Conservation (phyloP, 2,888 invertebrate genomes). For the Chorisops tibialis region DNA sequence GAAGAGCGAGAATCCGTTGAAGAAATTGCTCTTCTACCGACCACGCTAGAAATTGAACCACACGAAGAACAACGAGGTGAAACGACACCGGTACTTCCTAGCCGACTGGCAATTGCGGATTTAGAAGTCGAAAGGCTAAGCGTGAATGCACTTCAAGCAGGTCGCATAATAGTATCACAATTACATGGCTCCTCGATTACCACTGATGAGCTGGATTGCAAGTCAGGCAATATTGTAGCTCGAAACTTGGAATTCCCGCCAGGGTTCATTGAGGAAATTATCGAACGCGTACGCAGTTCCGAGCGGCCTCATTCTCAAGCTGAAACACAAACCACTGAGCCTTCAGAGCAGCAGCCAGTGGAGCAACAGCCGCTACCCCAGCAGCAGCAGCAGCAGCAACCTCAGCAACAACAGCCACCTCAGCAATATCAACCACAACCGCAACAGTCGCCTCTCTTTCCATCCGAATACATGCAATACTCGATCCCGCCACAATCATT, state of each 20-base stretch:
- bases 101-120: conserved; percentile 65
- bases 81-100: conserved; percentile 23
- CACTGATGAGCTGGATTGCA: conserved; percentile 69
- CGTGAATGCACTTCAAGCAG: conserved; percentile 75
- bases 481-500: conserved; percentile 55
- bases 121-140: conserved; percentile 75
- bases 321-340: conserved; percentile 51
- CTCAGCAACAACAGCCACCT: conserved; percentile 55
- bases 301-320: conserved; percentile 43
- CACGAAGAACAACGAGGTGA: conserved; percentile 18
- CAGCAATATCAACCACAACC: conserved; percentile 55
- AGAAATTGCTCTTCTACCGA: conserved; percentile 15
- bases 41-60: conserved; percentile 23
- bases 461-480: conserved; percentile 55
- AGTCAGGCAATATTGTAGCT: conserved; percentile 64
- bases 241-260: conserved; percentile 67
- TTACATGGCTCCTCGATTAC: conserved; percentile 72
- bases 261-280: conserved; percentile 65
- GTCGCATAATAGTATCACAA: conserved; percentile 76
- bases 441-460: conserved; percentile 52
- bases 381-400: conserved; percentile 44
- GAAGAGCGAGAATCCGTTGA: conserved; percentile 8
- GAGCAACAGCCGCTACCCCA: conserved; percentile 28
- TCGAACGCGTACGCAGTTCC: conserved; percentile 52
- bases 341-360: conserved; percentile 24